Evolutionary conservation across 2,888 invertebrate genomes (phyloP).

Genomic region (Cancer borealis): DNA sequence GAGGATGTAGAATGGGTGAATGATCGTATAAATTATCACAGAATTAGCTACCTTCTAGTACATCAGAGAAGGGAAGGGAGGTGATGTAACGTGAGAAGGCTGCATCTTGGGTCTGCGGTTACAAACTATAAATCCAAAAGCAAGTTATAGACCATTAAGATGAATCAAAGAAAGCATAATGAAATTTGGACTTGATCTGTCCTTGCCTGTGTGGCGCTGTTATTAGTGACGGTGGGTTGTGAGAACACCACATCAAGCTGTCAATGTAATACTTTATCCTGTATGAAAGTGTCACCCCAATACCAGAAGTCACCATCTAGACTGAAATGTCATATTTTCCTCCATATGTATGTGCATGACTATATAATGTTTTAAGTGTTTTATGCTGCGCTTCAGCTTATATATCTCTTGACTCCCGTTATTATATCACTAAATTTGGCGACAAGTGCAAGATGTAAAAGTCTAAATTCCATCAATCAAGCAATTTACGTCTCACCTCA

Average conservation of each 20-base stretch:
- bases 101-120: background rate
- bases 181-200: background rate
- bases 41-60: background rate
- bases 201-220: background rate
- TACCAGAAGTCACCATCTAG: background rate
- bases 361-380: background rate
- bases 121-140: background rate
- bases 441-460: background rate
- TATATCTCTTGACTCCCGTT: background rate
- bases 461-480: background rate
- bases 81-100: background rate
- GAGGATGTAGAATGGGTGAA: background rate
- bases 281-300: background rate
- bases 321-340: constrained; percentile 27
- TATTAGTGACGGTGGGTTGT: background rate
- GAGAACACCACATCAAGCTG: background rate
- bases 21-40: background rate
- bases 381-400: background rate
- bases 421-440: background rate
- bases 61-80: background rate
- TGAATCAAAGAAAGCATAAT: background rate
- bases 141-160: background rate
- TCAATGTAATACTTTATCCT: background rate
- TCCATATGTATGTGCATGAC: background rate
- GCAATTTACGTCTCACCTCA: background rate